Conservation (phyloP, 2,797 vertebrate genomes). For the Sebastes iracundus region DNA sequence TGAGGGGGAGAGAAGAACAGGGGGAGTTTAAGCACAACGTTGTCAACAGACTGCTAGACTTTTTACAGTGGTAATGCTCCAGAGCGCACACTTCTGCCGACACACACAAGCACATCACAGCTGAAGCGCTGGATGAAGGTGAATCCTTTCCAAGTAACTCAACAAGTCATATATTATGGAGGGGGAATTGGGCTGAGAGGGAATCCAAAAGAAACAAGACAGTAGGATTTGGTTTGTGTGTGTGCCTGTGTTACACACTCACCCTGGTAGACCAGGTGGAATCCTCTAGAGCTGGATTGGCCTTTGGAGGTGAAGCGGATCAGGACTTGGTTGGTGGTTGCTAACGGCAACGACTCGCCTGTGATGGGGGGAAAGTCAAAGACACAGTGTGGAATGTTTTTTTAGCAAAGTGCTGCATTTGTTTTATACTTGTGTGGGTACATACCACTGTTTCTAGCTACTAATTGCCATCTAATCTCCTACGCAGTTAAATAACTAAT, state of each 20-base stretch:
- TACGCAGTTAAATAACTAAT: not conserved
- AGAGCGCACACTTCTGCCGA: conserved; percentile 4
- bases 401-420: not conserved
- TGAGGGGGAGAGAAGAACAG: not conserved
- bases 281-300: conserved; percentile 92
- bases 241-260: conserved; percentile 42
- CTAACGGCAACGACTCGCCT: conserved; percentile 96
- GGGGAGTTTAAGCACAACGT: conserved; percentile 31
- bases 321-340: conserved; percentile 96
- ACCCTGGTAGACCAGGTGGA: conserved; percentile 99
- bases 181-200: not conserved
- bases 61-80: conserved; percentile 36
- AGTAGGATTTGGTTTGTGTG: not conserved
- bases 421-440: not conserved
- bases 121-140: conserved; percentile 20
- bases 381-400: conserved; percentile 11
- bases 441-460: not conserved
- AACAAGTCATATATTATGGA: conserved; percentile 25
- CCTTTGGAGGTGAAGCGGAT: conserved; percentile 96
- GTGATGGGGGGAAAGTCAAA: conserved; percentile 28
- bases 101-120: not conserved
- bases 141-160: conserved; percentile 37
- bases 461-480: not conserved
- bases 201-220: conserved; percentile 8
- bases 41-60: conserved; percentile 34